Percentiles rank a stretch among this genome's conserved stretches.
These are phyloP conservation scores for Pollenia labialis DNA, from an alignment of 2,888 invertebrate genomes.

Conservation along the genomic window DNA sequence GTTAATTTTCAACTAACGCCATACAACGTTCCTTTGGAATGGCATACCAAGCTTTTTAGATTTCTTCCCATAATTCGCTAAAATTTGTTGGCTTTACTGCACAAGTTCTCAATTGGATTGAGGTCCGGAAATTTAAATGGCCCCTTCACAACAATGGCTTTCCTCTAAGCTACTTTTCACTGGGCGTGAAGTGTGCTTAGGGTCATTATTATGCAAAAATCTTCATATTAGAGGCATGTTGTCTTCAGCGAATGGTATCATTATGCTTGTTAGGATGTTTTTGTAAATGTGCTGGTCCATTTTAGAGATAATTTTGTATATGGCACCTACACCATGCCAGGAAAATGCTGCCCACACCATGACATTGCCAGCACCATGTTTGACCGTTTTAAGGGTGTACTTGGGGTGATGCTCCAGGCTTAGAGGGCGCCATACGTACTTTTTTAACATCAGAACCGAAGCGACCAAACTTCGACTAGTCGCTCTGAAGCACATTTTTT, in stretches of 20 bases:
- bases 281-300: slow-evolving; percentile 6
- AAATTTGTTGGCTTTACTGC: background rate
- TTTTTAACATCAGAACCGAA: background rate
- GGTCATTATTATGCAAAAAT: background rate
- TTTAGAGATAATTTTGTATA: background rate
- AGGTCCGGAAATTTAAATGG: background rate
- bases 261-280: background rate
- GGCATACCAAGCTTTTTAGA: slow-evolving; percentile 6
- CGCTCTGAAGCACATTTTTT: background rate
- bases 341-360: slow-evolving; percentile 11
- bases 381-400: background rate
- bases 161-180: slow-evolving; percentile 20
- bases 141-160: background rate
- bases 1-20: background rate
- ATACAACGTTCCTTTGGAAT: slow-evolving; percentile 20
- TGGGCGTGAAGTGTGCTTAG: slow-evolving; percentile 27
- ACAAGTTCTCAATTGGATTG: slow-evolving; percentile 13
- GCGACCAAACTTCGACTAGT: background rate
- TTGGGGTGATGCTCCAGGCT: background rate
- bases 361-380: background rate
- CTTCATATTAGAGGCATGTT: slow-evolving; percentile 13
- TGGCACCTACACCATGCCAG: slow-evolving; percentile 7
- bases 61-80: background rate
- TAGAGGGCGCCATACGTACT: background rate
- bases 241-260: no score